Conservation (phyloP, 2,113 vertebrate species). For the Craseonycteris thonglongyai region DNA sequence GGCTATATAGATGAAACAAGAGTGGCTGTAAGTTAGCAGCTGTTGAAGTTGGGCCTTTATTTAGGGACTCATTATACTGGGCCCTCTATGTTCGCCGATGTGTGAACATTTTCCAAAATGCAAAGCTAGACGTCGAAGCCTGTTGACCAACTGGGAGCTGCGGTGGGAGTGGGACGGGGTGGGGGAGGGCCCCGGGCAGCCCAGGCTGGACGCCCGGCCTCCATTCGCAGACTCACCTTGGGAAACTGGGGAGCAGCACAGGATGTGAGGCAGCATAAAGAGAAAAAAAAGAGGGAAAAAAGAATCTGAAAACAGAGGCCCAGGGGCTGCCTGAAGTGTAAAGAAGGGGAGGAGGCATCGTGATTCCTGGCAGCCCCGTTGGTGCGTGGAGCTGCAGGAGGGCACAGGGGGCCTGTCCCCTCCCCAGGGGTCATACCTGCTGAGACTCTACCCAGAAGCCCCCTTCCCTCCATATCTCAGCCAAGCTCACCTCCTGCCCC, state of each 20-base stretch:
- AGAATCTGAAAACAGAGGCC: not conserved
- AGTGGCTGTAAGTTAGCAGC: fast-evolving
- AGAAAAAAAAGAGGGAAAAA: constrained; percentile 68
- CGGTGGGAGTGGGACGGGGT: fast-evolving
- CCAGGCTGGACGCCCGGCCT: fast-evolving
- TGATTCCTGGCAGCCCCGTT: fast-evolving
- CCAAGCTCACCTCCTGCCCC: not conserved
- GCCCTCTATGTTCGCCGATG: too few species aligned
- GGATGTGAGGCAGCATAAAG: constrained; percentile 72
- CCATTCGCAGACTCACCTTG: constrained; percentile 82
- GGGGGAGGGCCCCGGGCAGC: not conserved
- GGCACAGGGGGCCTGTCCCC: fast-evolving
- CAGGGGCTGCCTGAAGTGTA: not conserved
- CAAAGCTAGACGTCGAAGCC: not conserved
- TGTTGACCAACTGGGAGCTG: fast-evolving
- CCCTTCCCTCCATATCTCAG: not conserved
- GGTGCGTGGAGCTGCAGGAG: not conserved
- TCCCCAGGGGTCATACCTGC: fast-evolving
- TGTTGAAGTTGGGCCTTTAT: fast-evolving
- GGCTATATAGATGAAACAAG: fast-evolving
- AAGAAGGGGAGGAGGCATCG: not conserved
- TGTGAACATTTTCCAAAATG: not conserved
- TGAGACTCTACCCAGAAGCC: not conserved
- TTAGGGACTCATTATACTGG: fast-evolving
- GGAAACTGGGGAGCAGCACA: constrained; percentile 81